A percentile compares a stretch with the other conserved stretches of the same genome.
phyloP scores from a whole-genome alignment of 2,888 invertebrate species.

The Dysmachus trigonus region DNA sequence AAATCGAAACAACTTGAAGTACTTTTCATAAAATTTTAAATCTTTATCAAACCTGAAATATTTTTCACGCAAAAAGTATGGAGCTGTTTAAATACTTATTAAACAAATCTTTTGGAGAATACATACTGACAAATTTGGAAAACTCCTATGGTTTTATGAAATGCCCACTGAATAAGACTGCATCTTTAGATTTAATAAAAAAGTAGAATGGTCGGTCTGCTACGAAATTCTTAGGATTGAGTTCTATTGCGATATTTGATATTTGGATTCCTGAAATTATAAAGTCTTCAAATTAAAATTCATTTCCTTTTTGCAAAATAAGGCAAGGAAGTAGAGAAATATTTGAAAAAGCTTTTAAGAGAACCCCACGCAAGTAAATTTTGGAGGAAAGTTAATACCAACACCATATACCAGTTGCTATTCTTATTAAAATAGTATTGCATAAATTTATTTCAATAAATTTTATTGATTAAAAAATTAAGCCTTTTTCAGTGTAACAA shows the following conservation, averaged over 20 bases:
- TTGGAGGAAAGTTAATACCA: background rate
- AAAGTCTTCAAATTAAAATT: background rate
- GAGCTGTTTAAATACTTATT: too few relatives aligned
- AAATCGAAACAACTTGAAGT: too few relatives aligned
- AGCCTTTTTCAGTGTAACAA: too few relatives aligned
- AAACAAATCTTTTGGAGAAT: too few relatives aligned
- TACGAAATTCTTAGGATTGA: background rate
- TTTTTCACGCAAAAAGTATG: too few relatives aligned
- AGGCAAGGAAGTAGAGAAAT: background rate
- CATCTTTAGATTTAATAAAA: background rate
- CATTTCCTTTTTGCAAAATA: background rate
- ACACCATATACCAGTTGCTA: background rate
- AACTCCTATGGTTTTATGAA: background rate
- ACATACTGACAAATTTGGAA: background rate
- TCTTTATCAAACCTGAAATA: too few relatives aligned
- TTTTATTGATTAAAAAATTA: too few relatives aligned
- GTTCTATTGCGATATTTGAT: background rate
- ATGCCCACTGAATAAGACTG: background rate
- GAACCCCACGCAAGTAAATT: background rate
- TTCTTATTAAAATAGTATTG: too few relatives aligned
- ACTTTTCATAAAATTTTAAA: too few relatives aligned
- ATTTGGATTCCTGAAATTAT: background rate
- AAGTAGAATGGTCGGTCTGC: background rate
- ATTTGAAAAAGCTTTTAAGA: background rate
- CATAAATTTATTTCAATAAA: too few relatives aligned